Base-by-base conservation (phyloP, 2,888 invertebrate genomes). In the Zaprionus lineosus region DNA sequence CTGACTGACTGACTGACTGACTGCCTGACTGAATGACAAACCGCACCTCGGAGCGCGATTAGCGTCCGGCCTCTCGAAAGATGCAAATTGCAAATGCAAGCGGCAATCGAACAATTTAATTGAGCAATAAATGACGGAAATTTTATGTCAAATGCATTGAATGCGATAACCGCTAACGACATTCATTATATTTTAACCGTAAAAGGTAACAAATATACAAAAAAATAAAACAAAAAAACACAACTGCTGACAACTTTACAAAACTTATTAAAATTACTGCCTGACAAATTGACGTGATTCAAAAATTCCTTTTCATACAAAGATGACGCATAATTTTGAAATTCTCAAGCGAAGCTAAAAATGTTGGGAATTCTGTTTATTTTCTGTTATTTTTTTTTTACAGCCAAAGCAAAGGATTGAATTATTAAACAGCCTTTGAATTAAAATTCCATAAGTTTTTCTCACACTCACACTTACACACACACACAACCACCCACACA, bases 71-170 rank as follows among this genome's bases (percentile, higher is more conserved):
- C 21, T 28, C 47, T 56, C 12, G 16, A 51, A 24, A 57, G 51
- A 37, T 70, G 71, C 29, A 67, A 78, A 82, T 75, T 64, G 48
- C 26, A 62, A 63, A 62, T 60, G 61, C 48, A 70, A 74, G 68
- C 59, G 52, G 72, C 68, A 74, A 44, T 68, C 67, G 64, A 71
- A 57, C 62, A 65, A 51, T 73, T 71, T 75, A 83, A 83, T 83
- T 81, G 67, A 81, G 64, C 62, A 77, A 78, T 81, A 81, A 81
- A 81, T 84, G 81, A 75, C 82, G 82, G 82, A 82, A 81, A 69
- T 62, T 64, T 52, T 12, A 46, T 43, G 56, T 56, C 29, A 36
- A 56, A 47, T 44, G 34, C 41, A 31, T 47, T 40, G 24, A 50
- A 57, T 44, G 40, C 7, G 19, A 28, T 7, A 37, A 58, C 28